phyloP scores from a whole-genome alignment of 2,113 vertebrate species.

The Coptodon rendalli region DNA sequence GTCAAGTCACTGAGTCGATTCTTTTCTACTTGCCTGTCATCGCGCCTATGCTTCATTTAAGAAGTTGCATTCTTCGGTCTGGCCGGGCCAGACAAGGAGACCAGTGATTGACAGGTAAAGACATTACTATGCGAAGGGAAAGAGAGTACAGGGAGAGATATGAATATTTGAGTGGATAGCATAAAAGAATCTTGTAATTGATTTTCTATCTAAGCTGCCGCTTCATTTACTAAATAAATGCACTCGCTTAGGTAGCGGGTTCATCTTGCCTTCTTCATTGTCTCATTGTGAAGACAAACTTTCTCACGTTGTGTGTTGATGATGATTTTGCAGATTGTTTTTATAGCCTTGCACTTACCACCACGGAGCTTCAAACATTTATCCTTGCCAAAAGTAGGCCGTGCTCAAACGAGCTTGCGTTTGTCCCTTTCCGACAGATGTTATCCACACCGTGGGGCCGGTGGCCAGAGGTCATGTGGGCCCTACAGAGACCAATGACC shows the following conservation, averaged over 20 bases:
- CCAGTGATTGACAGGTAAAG: constrained; percentile 73
- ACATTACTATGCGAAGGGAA: constrained; percentile 72
- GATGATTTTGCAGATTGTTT: constrained; percentile 30
- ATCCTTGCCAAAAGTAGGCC: constrained; percentile 1
- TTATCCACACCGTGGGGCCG: constrained; percentile 96
- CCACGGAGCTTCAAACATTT: neutral
- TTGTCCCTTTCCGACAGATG: constrained; percentile 74
- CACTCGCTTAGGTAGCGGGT: constrained; percentile 26
- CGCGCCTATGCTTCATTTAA: constrained; percentile 69
- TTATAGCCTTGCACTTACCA: neutral
- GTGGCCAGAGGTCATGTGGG: constrained; percentile 89
- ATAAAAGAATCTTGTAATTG: constrained; percentile 78
- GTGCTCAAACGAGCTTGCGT: constrained; percentile 21
- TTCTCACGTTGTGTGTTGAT: constrained; percentile 23
- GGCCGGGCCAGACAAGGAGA: constrained; percentile 61
- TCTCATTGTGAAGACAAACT: constrained; percentile 52
- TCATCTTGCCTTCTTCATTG: constrained; percentile 35
- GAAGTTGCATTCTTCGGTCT: constrained; percentile 48
- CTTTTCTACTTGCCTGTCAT: constrained; percentile 62
- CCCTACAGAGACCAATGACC: constrained; percentile 81
- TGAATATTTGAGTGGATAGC: constrained; percentile 75
- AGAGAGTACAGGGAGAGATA: constrained; percentile 69
- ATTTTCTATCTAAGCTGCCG: constrained; percentile 74
- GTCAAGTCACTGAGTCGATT: constrained; percentile 48
- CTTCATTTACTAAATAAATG: constrained; percentile 77